Evolutionary conservation across 2,113 vertebrate genomes (phyloP).

Genomic region (Gymnocephalus cernua): DNA sequence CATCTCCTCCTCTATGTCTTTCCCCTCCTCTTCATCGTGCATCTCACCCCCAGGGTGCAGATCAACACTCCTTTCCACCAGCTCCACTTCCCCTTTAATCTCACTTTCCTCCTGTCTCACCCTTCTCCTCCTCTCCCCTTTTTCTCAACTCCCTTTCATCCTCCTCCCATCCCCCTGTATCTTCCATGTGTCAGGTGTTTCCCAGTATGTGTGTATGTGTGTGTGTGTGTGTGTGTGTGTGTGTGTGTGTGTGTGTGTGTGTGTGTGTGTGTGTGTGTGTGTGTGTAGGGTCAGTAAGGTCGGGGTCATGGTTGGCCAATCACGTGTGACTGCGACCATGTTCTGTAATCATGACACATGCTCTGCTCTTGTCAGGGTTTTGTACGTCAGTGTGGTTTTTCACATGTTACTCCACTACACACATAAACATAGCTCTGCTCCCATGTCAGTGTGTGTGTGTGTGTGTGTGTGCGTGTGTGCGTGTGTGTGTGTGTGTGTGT

Average conservation of each 20-base stretch:
- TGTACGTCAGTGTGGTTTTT: background rate
- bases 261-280: background rate
- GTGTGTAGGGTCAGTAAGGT: constrained; percentile 47
- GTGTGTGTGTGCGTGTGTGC: constrained; percentile 11
- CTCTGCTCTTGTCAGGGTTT: constrained; percentile 9
- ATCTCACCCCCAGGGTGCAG: constrained; percentile 23
- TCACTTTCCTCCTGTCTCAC: constrained; percentile 40
- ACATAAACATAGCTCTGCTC: background rate
- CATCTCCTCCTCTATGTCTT: constrained; percentile 18
- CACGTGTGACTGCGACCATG: constrained; percentile 16
- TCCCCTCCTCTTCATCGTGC: constrained; percentile 37
- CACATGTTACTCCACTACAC: background rate
- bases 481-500: constrained; percentile 8
- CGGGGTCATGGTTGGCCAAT: constrained; percentile 48
- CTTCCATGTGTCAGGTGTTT: constrained; percentile 26
- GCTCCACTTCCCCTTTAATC: constrained; percentile 53
- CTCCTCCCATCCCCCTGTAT: constrained; percentile 22
- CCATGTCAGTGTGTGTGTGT: background rate
- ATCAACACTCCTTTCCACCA: constrained; percentile 39
- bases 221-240: constrained; percentile 12
- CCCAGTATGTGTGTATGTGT: constrained; percentile 17
- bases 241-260: background rate
- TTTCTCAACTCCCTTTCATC: constrained; percentile 42
- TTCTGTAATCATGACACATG: background rate
- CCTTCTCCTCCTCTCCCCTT: constrained; percentile 17